Conservation (phyloP, 2,797 vertebrate genomes). For the Channa striata region DNA sequence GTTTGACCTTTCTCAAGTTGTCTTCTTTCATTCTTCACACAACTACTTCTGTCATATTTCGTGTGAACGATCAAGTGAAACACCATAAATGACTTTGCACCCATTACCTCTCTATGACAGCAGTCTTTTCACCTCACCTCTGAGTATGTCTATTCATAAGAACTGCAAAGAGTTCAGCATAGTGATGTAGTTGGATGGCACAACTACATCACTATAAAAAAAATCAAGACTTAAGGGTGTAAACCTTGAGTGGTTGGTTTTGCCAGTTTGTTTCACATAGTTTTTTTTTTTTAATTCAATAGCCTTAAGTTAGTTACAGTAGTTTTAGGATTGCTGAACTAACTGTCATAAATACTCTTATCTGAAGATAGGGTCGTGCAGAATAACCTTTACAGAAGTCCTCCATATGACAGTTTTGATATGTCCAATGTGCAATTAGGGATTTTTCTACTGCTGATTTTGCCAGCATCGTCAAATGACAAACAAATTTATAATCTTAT, state of each 20-base stretch:
- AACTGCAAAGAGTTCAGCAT: neutral
- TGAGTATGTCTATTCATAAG: neutral
- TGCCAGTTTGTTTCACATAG: too few relatives aligned
- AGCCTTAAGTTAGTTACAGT: too few relatives aligned
- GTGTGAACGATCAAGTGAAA: neutral
- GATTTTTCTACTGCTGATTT: too few relatives aligned
- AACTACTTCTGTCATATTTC: neutral
- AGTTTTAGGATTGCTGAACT: too few relatives aligned
- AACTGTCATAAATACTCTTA: too few relatives aligned
- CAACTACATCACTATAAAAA: neutral
- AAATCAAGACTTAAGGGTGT: neutral
- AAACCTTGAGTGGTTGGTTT: too few relatives aligned
- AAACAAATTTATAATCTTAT: too few relatives aligned
- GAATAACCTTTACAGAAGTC: neutral
- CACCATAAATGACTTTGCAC: neutral
- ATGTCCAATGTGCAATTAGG: too few relatives aligned
- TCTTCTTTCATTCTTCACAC: neutral
- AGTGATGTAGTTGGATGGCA: neutral
- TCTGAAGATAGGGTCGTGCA: too few relatives aligned
- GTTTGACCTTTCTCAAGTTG: neutral
- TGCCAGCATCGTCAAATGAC: too few relatives aligned
- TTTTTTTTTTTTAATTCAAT: too few relatives aligned
- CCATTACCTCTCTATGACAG: neutral
- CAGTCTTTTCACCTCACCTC: neutral
- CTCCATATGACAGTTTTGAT: neutral